Conservation (phyloP, 2,797 vertebrate species). For the Stomatorhinus walkeri region DNA sequence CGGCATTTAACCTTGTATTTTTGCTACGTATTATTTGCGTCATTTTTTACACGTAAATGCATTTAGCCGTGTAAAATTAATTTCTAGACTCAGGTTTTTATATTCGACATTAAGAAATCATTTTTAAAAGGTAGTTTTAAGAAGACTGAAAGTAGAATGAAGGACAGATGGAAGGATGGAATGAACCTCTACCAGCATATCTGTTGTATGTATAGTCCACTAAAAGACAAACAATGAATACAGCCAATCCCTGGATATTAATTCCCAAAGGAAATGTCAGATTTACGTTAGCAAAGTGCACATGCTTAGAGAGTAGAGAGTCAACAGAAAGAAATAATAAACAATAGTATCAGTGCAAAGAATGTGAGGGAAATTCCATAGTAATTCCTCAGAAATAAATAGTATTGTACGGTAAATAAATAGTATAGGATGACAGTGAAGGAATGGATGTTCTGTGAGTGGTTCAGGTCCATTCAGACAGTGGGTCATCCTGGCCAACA, state of each 20-base stretch:
- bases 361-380: neutral
- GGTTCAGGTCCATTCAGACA: neutral
- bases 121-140: neutral
- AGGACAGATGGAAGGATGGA: neutral
- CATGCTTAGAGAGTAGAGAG: neutral
- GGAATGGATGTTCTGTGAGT: neutral
- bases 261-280: neutral
- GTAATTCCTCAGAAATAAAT: neutral
- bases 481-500: neutral
- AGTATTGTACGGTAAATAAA: neutral
- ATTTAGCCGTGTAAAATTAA: neutral
- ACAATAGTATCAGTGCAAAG: neutral
- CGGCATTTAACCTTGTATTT: neutral
- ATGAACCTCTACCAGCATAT: neutral
- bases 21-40: neutral
- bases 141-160: neutral
- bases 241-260: neutral
- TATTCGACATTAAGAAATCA: neutral
- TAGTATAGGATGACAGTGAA: neutral
- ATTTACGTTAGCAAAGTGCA: neutral
- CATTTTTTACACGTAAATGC: neutral
- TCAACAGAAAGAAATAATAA: neutral
- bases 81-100: neutral
- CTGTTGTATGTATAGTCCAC: neutral
- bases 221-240: neutral